Evolutionary conservation across 2,113 vertebrate genomes (phyloP), one percentile per base, ranked within the genome.

Genomic region (Phasianus colchicus): DNA sequence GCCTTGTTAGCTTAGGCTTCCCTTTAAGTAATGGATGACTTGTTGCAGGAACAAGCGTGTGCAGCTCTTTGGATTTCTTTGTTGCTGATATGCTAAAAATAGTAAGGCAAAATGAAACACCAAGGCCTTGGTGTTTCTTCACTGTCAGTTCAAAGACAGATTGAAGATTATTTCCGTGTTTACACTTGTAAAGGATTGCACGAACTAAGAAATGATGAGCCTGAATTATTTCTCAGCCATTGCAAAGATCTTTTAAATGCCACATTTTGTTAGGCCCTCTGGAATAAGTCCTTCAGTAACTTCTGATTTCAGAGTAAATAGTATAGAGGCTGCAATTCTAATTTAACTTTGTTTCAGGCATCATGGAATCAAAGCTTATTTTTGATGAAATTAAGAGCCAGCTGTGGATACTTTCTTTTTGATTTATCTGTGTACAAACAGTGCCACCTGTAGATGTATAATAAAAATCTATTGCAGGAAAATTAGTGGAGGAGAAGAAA

Each of bases 231-330:
- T 47, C 64, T 57, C 10, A 47, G 6, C 2, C 7, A 6, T 36
- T 21, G 42, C 25, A 11, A 42, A 65, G 48, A 10, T 52, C 20
- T 69, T 82, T 24, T 15, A 55, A 54, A 27, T 71, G 34, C 30
- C 5, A 2, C 0, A 0, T 54, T 64, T 19, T 7, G 29, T 34
- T 74, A 36, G 43, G 15, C 36, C 64, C 11, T 64, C 13, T 6
- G 47, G 10, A 84, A 3, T 38, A 63, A 45, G 25, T 34, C 15
- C 12, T 74, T 10, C 5, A 74, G 36, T 16, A 12, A 34, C 36
- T 93, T 50, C 27, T 93, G 19, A 14, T 67, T 89, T 55, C 65
- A 57, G 17, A 12, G 54, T 58, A 50, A 74, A 17, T 13, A 63
- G 5, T 29, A 4, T 43, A 61, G 43, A 21, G 47, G 17, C 54